These are phyloP conservation scores for Hylaeus anthracinus DNA, from an alignment of 1,140 invertebrate species.

Conservation along the genomic window DNA sequence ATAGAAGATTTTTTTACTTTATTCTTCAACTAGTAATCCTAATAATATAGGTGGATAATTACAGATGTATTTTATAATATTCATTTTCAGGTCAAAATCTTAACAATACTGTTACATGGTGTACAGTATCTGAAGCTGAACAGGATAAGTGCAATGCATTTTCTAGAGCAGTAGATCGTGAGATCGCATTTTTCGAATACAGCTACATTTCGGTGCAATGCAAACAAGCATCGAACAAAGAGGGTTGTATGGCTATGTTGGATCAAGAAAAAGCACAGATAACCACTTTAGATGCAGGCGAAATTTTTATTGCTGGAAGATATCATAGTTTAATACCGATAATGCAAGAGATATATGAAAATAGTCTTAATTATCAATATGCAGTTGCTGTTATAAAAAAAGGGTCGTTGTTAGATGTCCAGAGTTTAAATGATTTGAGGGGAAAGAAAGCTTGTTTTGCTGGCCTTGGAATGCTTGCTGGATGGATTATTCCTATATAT, in stretches of 20 bases:
- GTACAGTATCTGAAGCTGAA: constrained; percentile 87
- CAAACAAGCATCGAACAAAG: constrained; percentile 87
- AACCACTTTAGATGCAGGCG: constrained; percentile 94
- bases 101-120: constrained; percentile 83
- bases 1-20: background rate
- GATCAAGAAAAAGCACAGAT: constrained; percentile 91
- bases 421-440: constrained; percentile 85
- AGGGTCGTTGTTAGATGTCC: constrained; percentile 84
- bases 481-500: constrained; percentile 95
- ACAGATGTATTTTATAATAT: background rate
- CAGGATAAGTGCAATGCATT: constrained; percentile 90
- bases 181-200: constrained; percentile 84
- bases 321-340: constrained; percentile 96
- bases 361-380: constrained; percentile 85
- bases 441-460: constrained; percentile 93
- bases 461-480: constrained; percentile 94
- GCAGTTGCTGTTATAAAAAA: constrained; percentile 93
- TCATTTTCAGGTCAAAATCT: constrained; percentile 66
- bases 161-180: constrained; percentile 84
- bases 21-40: background rate
- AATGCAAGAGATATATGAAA: constrained; percentile 87
- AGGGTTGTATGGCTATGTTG: constrained; percentile 90
- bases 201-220: constrained; percentile 85
- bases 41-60: background rate
- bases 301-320: constrained; percentile 94